Evolutionary conservation across 1,140 invertebrate species (phyloP), one percentile per base, ranked within the genome.

Genomic region (Oncopodura yosiiana): DNA sequence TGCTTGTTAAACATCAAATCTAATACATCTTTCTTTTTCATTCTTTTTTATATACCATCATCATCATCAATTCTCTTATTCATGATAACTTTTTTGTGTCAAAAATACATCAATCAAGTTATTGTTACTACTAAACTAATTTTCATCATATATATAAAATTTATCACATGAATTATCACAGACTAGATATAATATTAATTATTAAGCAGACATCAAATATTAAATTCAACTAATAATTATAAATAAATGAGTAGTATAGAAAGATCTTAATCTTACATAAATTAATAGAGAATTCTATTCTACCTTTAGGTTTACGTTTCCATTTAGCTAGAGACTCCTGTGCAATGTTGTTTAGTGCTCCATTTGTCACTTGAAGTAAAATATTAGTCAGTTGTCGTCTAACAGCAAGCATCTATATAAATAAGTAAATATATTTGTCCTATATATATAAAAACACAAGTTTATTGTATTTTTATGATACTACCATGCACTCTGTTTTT

Each of bases 361-460:
- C 80, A 66, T 84, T 88, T 12, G 93, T 96, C 61, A 94, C 91
- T 67, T 94, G 88, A 51, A 96, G 75, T 45, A 96, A 77, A 65
- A 95, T 84, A 75, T 94, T 87, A 37, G 91, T 96, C 69, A 95
- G 73, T 56, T 84, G 82, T 50, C 83, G 76, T 60, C 89, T 78
- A 19, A 95, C 86, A 70, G 81, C 82, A 66, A 88, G 69, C 85
- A 94, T 93, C 90, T 94, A 72, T 8, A 60, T 21, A 43, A 34
- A 49, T 19, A 11, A 38, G 26, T 32, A 8, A 38, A 46, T 46
- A 48, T 24, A 2, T 56, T 21, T 41, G 37, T 23, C 11, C 37
- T 42, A 1, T 11, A 32, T 14, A 23, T 34, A 16, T n/a, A 53
- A 27, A 30, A 45, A 12, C 43, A 61, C 57, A 26, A 51, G 37